Conservation (phyloP, 2,113 vertebrate genomes). For the Eupsittula cactorum region DNA sequence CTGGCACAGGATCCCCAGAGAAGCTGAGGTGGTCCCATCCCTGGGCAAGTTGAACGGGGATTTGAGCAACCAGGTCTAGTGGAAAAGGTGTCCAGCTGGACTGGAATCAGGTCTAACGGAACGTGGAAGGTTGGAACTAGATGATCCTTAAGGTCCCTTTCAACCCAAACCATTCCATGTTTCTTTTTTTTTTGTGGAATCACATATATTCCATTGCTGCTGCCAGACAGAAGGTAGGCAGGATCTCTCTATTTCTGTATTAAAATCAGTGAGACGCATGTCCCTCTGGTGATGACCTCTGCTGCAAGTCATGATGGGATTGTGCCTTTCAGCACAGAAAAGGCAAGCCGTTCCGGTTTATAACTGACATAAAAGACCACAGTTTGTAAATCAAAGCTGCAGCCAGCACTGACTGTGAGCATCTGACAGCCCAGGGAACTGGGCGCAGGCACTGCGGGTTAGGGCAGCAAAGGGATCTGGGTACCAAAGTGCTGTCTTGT, state of each 20-base stretch:
- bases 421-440: neutral
- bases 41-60: neutral
- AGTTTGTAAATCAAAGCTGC: neutral
- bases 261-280: fast-evolving
- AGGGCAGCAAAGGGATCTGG: neutral
- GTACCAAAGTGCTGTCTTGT: neutral
- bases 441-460: fast-evolving
- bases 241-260: fast-evolving
- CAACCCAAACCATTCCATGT: neutral
- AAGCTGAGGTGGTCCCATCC: neutral
- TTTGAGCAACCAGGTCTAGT: neutral
- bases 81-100: neutral
- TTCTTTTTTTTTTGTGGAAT: neutral
- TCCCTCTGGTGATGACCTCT: fast-evolving
- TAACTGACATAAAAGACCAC: neutral
- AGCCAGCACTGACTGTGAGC: fast-evolving
- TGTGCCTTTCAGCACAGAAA: fast-evolving
- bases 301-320: neutral
- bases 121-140: neutral
- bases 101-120: neutral
- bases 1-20: neutral
- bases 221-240: neutral
- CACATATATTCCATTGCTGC: neutral
- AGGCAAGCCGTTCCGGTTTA: fast-evolving
- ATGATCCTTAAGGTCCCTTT: neutral